Conservation (phyloP, 2,797 vertebrate genomes). For the Champsocephalus esox region DNA sequence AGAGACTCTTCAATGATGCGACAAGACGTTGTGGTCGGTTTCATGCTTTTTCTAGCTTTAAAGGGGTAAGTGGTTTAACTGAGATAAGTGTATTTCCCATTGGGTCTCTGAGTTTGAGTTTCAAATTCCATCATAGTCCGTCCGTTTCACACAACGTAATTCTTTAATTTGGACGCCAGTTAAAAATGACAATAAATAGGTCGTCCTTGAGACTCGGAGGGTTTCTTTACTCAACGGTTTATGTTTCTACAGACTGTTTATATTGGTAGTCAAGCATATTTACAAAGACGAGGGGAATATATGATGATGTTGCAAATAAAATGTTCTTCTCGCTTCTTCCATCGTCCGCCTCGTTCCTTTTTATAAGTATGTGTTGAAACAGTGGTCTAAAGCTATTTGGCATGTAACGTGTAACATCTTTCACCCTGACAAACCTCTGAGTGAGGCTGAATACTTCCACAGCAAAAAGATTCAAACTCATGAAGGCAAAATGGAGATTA, state of each 20-base stretch:
- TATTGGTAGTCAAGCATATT: conserved; percentile 53
- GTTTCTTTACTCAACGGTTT: conserved; percentile 34
- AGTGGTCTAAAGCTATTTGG: conserved; percentile 42
- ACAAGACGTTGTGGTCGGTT: not conserved
- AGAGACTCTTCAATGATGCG: too few relatives aligned
- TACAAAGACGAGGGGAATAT: conserved; percentile 42
- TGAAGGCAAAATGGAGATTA: conserved; percentile 69
- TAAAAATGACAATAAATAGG: conserved; percentile 26
- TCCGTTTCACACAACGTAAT: conserved; percentile 16
- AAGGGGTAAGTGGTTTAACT: not conserved
- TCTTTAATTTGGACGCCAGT: conserved; percentile 31
- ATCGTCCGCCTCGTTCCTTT: conserved; percentile 20
- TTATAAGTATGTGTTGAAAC: conserved; percentile 40
- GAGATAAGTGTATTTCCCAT: not conserved
- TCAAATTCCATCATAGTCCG: conserved; percentile 16
- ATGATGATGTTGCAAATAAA: conserved; percentile 48
- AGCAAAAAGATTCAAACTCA: conserved; percentile 62
- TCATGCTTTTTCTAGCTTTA: not conserved
- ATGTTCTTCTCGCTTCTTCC: conserved; percentile 32
- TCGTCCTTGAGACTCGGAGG: conserved; percentile 20
- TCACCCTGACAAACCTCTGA: conserved; percentile 51
- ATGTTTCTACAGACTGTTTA: conserved; percentile 55
- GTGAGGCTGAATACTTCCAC: conserved; percentile 43
- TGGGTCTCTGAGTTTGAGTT: conserved; percentile 16
- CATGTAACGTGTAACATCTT: conserved; percentile 44